A percentile compares a stretch with the other conserved stretches of the same genome.
Conservation (phyloP, 1,140 invertebrate genomes). For the Achatina immaculata region DNA sequence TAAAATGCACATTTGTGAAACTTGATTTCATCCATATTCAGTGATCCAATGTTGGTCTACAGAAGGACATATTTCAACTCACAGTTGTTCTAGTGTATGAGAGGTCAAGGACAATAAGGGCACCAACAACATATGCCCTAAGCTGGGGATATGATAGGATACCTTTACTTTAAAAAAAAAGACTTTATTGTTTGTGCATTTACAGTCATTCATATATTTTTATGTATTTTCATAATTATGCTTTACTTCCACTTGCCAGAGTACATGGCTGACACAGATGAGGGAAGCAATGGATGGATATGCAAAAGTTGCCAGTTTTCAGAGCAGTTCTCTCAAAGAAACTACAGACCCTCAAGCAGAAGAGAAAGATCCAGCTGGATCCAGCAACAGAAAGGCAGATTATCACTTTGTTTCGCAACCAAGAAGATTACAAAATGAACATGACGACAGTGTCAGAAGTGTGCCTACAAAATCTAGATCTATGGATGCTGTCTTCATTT, state of each 20-base stretch:
- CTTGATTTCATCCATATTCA: too few relatives aligned
- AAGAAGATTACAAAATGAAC: conserved; percentile 19
- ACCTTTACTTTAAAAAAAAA: too few relatives aligned
- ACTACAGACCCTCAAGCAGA: conserved; percentile 40
- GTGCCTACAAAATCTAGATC: conserved; percentile 48
- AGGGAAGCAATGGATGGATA: conserved; percentile 75
- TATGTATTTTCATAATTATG: too few relatives aligned
- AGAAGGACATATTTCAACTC: too few relatives aligned
- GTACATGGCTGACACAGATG: conserved; percentile 73
- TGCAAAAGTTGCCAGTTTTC: conserved; percentile 60
- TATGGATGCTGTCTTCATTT: conserved; percentile 52
- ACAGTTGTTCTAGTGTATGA: too few relatives aligned
- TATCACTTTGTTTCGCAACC: conserved; percentile 14
- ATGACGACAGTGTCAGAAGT: conserved; percentile 10
- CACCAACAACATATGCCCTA: too few relatives aligned
- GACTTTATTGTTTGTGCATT: too few relatives aligned
- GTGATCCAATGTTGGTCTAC: too few relatives aligned
- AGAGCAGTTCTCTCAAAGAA: conserved; percentile 47
- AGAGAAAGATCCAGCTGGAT: background rate
- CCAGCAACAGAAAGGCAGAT: conserved; percentile 12
- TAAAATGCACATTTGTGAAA: too few relatives aligned
- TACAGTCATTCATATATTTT: too few relatives aligned
- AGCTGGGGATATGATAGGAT: too few relatives aligned
- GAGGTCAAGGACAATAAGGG: too few relatives aligned
- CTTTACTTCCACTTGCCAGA: conserved; percentile 60